Percentiles rank a stretch among this genome's conserved stretches.
Evolutionary conservation across 2,888 invertebrate genomes (phyloP).

Genomic region (Sinelater perroti): DNA sequence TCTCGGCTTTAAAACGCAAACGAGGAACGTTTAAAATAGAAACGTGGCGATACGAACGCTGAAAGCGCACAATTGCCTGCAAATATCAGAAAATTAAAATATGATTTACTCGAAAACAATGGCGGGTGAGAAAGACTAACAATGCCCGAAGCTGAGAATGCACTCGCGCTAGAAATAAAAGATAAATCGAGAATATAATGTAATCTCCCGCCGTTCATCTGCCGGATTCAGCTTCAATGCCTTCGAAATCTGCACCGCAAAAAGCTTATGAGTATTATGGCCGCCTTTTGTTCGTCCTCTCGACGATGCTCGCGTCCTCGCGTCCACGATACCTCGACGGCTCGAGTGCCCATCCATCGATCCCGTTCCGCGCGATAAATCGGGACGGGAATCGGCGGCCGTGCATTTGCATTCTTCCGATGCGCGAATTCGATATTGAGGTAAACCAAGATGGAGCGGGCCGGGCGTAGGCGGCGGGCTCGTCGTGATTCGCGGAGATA

Average conservation of each 20-base stretch:
- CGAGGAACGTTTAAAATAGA: constrained; percentile 10
- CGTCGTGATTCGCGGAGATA: constrained; percentile 56
- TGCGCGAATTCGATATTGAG: constrained; percentile 42
- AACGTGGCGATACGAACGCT: constrained; percentile 19
- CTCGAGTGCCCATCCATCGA: constrained; percentile 30
- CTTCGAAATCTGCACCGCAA: constrained; percentile 53
- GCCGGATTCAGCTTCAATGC: constrained; percentile 52
- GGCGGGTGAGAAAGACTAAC: constrained; percentile 55
- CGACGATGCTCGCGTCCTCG: constrained; percentile 35
- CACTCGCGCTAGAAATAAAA: constrained; percentile 52
- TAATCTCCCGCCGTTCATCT: constrained; percentile 55
- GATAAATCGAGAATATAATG: constrained; percentile 55
- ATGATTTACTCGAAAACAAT: constrained; percentile 55
- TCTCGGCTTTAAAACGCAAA: constrained; percentile 7
- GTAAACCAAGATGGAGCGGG: constrained; percentile 36
- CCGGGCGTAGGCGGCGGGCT: constrained; percentile 39
- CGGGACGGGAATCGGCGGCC: too few relatives aligned
- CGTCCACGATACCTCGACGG: constrained; percentile 34
- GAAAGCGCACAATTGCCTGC: constrained; percentile 39
- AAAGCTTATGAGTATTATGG: constrained; percentile 48
- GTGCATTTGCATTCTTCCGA: too few relatives aligned
- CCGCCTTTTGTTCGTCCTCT: constrained; percentile 48
- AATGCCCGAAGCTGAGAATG: constrained; percentile 53
- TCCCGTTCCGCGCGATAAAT: constrained; percentile 14
- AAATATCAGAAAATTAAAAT: constrained; percentile 53